These are phyloP conservation scores for Blastobasis lacticolella DNA, from an alignment of 2,888 invertebrate species.

Conservation along the genomic window DNA sequence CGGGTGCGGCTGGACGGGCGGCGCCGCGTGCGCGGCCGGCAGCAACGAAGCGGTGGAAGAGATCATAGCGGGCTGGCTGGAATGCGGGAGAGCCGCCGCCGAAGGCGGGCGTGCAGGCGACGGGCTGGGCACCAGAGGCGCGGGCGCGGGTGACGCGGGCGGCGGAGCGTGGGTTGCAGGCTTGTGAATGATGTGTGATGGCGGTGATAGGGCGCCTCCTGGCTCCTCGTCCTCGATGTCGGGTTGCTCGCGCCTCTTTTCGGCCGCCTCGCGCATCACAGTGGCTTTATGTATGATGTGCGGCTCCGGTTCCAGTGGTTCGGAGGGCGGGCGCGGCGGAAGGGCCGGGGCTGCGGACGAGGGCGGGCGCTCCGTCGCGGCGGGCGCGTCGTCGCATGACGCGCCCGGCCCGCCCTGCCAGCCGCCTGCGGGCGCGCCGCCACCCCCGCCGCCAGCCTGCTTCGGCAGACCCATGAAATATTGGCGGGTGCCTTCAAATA, in stretches of 20 bases:
- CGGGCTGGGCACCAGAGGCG: conserved; percentile 43
- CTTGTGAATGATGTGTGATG: conserved; percentile 67
- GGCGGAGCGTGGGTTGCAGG: conserved; percentile 45
- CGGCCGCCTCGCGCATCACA: conserved; percentile 69
- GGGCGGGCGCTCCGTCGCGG: conserved; percentile 64
- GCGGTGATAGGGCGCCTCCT: conserved; percentile 55
- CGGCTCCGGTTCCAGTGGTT: conserved; percentile 68
- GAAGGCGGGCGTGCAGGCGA: conserved; percentile 40
- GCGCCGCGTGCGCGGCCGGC: conserved; percentile 27
- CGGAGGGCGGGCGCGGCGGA: conserved; percentile 64
- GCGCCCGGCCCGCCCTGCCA: conserved; percentile 52
- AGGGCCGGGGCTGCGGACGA: conserved; percentile 55
- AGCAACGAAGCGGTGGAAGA: conserved; percentile 43
- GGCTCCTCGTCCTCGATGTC: conserved; percentile 61
- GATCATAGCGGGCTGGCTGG: conserved; percentile 29
- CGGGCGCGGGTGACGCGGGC: conserved; percentile 57
- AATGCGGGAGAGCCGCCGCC: conserved; percentile 18
- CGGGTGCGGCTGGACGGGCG: conserved; percentile 30
- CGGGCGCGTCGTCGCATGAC: conserved; percentile 57
- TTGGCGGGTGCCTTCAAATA: conserved; percentile 88
- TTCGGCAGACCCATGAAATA: conserved; percentile 87
- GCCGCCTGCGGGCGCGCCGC: conserved; percentile 37
- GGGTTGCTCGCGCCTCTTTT: conserved; percentile 59
- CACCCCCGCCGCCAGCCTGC: conserved; percentile 54
- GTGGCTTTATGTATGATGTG: conserved; percentile 72